phyloP scores from a whole-genome alignment of 2,888 invertebrate species.

The Chaitophorus viminalis region DNA sequence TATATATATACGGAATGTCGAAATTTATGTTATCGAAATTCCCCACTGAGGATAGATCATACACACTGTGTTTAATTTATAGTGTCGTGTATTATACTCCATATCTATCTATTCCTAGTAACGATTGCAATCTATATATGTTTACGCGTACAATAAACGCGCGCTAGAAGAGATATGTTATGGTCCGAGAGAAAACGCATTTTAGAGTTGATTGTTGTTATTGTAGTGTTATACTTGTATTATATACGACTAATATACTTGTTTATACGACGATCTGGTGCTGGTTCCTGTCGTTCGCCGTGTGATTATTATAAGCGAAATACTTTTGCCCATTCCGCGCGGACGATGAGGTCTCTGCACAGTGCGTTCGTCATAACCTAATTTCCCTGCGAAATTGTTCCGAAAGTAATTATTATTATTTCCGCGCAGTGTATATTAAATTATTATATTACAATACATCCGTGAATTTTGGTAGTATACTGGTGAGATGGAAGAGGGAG shows the following conservation, averaged over 20 bases:
- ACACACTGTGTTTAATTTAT: not conserved
- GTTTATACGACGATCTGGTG: not conserved
- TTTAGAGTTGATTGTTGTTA: constrained; percentile 5
- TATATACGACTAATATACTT: too few relatives aligned
- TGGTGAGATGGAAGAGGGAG: too few relatives aligned
- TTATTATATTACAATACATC: not conserved
- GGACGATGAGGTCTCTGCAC: not conserved
- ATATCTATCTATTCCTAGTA: not conserved
- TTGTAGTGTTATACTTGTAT: not conserved
- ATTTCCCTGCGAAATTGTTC: not conserved
- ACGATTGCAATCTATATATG: not conserved
- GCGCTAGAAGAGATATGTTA: not conserved
- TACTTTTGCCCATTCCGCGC: not conserved
- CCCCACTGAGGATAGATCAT: not conserved
- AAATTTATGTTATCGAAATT: not conserved
- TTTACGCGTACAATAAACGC: not conserved
- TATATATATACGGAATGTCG: not conserved
- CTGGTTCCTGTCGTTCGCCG: not conserved
- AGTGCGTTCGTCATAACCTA: not conserved
- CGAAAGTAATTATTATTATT: not conserved
- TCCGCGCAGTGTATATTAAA: not conserved
- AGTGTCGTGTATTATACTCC: not conserved
- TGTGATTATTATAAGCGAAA: not conserved
- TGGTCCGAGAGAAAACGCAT: constrained; percentile 5
- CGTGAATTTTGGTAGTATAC: not conserved